Base-by-base conservation (phyloP, 2,888 invertebrate genomes). In the Deilephila porcellus region DNA sequence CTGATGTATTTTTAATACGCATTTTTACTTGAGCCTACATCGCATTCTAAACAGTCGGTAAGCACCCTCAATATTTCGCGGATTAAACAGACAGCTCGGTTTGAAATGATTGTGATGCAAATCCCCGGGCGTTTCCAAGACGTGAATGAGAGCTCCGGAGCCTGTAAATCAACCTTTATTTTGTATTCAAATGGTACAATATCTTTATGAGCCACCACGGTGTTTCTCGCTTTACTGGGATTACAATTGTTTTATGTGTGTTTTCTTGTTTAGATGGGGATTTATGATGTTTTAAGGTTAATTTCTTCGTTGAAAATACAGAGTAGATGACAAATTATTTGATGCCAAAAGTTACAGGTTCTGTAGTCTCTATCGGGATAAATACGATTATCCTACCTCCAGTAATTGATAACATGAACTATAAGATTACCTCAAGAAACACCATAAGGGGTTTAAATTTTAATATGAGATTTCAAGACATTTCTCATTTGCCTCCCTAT, bases 31-130 rank as follows among this genome's bases (percentile, higher is more conserved):
- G 20, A 71, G 60, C 45, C 45, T 53, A 29, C 11, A 56, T 1
- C 17, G 29, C 32, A 60, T 53, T 45, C 53, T 59, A 45, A 70
- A 45, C 29, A 29, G 72, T 74, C 29, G 45, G 60, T 60, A 70
- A 76, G 71, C 70, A 60, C 71, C 25, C 60, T 71, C 25, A 60
- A 73, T 73, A 73, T 73, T 73, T 73, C 60, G 73, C n/a, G 25
- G 72, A 73, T 73, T 74, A 78, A 78, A 78, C 78, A 76, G 78
- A 75, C 75, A 73, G 63, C 74, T 77, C 74, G 74, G 76, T 76
- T 81, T 79, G 77, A 82, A 83, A 84, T 84, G 84, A 86, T 86
- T 87, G 84, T 85, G 79, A 88, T 88, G 88, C 85, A 87, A 88
- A 89, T 88, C 78, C 76, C 73, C 60, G 71, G 71, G 73, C 70